phyloP scores from a whole-genome alignment of 1,140 invertebrate species.

The Orchestia grillus region DNA sequence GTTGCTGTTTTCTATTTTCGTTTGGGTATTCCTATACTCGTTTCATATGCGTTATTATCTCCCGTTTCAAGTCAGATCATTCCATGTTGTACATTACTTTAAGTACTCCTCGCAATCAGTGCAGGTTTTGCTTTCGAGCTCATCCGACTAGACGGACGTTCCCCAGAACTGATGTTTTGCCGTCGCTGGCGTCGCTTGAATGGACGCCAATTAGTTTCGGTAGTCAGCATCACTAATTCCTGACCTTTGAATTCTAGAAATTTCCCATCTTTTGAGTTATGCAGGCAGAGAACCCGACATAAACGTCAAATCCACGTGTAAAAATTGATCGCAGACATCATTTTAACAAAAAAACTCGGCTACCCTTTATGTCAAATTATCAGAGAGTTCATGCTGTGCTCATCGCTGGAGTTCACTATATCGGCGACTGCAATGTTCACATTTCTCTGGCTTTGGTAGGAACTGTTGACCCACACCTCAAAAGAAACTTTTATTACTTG shows the following conservation, averaged over 20 bases:
- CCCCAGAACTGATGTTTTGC: not conserved
- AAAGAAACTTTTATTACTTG: too few relatives aligned
- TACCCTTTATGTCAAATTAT: not conserved
- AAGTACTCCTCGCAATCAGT: not conserved
- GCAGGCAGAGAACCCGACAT: not conserved
- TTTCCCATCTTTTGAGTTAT: not conserved
- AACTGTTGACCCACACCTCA: not conserved
- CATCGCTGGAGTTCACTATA: not conserved
- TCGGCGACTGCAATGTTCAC: not conserved
- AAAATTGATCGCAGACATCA: not conserved
- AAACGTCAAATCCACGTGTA: not conserved
- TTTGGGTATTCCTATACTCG: too few relatives aligned
- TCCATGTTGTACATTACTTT: not conserved
- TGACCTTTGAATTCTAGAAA: not conserved
- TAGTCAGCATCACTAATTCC: not conserved
- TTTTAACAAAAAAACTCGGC: not conserved
- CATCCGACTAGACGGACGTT: not conserved
- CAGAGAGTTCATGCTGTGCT: not conserved
- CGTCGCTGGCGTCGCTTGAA: not conserved
- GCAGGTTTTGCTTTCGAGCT: not conserved
- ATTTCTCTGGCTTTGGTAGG: not conserved
- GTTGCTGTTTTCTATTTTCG: too few relatives aligned
- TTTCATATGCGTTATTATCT: too few relatives aligned
- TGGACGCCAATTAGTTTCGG: not conserved
- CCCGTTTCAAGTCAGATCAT: too few relatives aligned